A percentile compares a stretch with the other conserved stretches of the same genome.
Evolutionary conservation across 1,140 invertebrate genomes (phyloP).

Genomic region (Neodiprion virginianus): DNA sequence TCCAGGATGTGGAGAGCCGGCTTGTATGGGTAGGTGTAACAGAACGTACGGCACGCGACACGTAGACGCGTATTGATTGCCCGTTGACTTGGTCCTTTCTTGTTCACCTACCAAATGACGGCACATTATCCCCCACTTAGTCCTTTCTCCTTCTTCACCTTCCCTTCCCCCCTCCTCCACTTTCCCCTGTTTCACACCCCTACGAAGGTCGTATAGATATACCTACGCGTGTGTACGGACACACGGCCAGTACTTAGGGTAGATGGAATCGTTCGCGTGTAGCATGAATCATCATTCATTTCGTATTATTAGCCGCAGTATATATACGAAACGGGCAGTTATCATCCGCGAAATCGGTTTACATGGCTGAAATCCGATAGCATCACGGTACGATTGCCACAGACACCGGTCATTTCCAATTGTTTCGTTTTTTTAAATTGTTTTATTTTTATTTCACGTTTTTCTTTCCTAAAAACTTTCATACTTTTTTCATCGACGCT

Average conservation of each 20-base stretch:
- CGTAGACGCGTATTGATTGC: slow-evolving; percentile 43
- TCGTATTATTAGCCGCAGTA: slow-evolving; percentile 42
- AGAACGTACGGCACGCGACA: slow-evolving; percentile 31
- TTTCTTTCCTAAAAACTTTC: background rate
- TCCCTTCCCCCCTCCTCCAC: background rate
- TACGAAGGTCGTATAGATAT: background rate
- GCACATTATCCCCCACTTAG: slow-evolving; percentile 51
- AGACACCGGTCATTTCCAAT: background rate
- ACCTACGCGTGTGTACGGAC: slow-evolving; percentile 24
- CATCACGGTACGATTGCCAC: background rate
- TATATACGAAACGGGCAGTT: slow-evolving; percentile 19
- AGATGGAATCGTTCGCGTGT: slow-evolving; percentile 51
- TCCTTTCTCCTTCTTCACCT: slow-evolving; percentile 7
- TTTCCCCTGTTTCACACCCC: background rate
- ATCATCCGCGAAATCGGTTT: slow-evolving; percentile 47
- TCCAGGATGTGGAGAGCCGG: background rate
- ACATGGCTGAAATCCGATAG: slow-evolving; percentile 50
- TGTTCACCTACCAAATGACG: slow-evolving; percentile 49
- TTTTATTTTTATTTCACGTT: background rate
- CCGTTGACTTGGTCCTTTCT: slow-evolving; percentile 38
- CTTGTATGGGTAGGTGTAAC: background rate
- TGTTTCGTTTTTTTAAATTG: background rate
- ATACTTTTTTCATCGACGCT: background rate
- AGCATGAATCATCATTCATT: slow-evolving; percentile 56
- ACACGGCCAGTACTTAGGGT: slow-evolving; percentile 43